Evolutionary conservation across 2,113 vertebrate genomes (phyloP).

Genomic region (Rhadina sibilatrix): DNA sequence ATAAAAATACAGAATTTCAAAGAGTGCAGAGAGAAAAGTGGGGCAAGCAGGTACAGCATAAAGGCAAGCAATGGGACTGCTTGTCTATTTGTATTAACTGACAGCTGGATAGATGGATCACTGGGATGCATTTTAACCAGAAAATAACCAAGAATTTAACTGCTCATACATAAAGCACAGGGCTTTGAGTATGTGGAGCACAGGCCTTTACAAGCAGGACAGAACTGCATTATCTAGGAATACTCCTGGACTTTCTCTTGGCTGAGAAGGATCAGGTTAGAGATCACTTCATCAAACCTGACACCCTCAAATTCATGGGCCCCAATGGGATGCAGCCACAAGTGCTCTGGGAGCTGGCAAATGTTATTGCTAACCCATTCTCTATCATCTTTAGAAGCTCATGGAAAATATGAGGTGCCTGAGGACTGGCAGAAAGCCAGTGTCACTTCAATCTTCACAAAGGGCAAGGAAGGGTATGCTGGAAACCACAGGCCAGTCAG

Average conservation of each 20-base stretch:
- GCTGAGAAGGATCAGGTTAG: not conserved
- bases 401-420: not conserved
- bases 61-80: not conserved
- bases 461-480: not conserved
- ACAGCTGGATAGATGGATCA: not conserved
- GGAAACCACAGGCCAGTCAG: not conserved
- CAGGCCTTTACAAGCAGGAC: not conserved
- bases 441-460: not conserved
- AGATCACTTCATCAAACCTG: not conserved
- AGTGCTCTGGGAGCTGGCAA: not conserved
- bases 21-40: not conserved
- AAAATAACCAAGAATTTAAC: not conserved
- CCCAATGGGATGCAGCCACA: not conserved
- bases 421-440: not conserved
- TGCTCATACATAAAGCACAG: not conserved
- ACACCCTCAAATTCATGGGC: not conserved
- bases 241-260: not conserved
- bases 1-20: not conserved
- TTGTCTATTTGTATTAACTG: not conserved
- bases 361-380: not conserved
- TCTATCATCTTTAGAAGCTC: not conserved
- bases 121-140: not conserved
- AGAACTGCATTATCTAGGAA: not conserved
- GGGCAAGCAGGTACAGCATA: not conserved
- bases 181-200: not conserved